Base-by-base conservation (phyloP, 2,113 vertebrate species). In the Amia ocellicauda region DNA sequence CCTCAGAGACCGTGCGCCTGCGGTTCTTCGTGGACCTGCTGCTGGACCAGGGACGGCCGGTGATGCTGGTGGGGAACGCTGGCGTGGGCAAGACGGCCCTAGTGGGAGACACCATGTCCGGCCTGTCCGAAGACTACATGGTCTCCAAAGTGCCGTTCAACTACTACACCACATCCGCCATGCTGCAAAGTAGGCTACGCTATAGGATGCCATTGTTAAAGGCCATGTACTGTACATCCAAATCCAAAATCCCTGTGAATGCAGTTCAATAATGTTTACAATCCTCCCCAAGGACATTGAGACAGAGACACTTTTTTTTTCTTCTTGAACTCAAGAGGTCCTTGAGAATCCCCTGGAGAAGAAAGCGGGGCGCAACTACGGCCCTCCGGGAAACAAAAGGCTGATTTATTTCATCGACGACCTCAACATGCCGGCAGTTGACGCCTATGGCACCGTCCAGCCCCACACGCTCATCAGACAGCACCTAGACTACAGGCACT, bases 371-470 rank as follows among this genome's bases (percentile, higher is more conserved):
- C 84, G 85, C 67, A 92, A 91, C 81, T 88, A 86, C 53, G 75
- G 73, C 74, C 83, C 87, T 62, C 86, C 86, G 8, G 83, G 80
- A 1, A 80, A 74, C 19, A 92, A 91, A 78, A 91, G 74, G 51
- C 83, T 90, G 64, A 90, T 92, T 67, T 86, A 91, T 88, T 93
- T 93, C 64, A 81, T 86, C 74, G 85, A 90, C 54, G 84, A 90
- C 77, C 74, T 91, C 63, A 88, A 91, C 83, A 88, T 93, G 89
- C 80, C 88, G 31, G 82, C 89, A 76, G 86, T 89, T 69, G 89
- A 91, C 58, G 62, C 69, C 27, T 86, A 79, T 45, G 86, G 84
- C 56, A 91, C 89, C 2, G 83, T 92, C 29, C 88, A 92, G 63
- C 87, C 90, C 10, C 85, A 87, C 75, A 86, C 83, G 1, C 70